These are phyloP conservation scores for Elaeidobius kamerunicus DNA, from an alignment of 2,888 invertebrate genomes.

Conservation along the genomic window DNA sequence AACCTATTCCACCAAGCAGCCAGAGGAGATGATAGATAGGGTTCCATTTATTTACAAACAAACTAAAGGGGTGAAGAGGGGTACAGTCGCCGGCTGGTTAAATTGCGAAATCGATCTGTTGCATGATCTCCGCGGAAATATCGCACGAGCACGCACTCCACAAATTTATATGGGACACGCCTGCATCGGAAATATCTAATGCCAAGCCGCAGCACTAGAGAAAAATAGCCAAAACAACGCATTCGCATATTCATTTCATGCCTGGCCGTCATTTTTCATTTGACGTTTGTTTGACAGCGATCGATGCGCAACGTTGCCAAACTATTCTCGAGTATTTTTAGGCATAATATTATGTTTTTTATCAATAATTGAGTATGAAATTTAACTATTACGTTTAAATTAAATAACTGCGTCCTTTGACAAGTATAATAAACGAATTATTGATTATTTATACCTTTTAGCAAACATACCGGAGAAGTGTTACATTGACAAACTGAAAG, in stretches of 20 bases:
- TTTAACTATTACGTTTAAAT: background rate
- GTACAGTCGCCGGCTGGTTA: slow-evolving; percentile 36
- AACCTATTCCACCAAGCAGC: no score
- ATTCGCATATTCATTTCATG: slow-evolving; percentile 37
- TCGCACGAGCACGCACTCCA: slow-evolving; percentile 47
- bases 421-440: background rate
- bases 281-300: background rate
- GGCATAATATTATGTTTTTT: background rate
- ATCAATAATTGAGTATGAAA: background rate
- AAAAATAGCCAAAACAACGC: slow-evolving; percentile 48
- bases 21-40: slow-evolving; percentile 3
- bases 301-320: background rate
- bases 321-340: background rate
- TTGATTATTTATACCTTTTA: no score
- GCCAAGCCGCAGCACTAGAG: slow-evolving; percentile 14
- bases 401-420: background rate
- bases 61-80: slow-evolving; percentile 45
- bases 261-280: slow-evolving; percentile 17
- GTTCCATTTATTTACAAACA: slow-evolving; percentile 28
- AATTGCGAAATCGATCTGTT: slow-evolving; percentile 36
- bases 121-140: slow-evolving; percentile 47
- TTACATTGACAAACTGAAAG: no score
- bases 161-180: slow-evolving; percentile 49
- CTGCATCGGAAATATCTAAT: slow-evolving; percentile 48
- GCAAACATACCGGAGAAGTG: no score